Evolutionary conservation across 2,797 vertebrate genomes (phyloP).

Genomic region (Lagodon rhomboides): DNA sequence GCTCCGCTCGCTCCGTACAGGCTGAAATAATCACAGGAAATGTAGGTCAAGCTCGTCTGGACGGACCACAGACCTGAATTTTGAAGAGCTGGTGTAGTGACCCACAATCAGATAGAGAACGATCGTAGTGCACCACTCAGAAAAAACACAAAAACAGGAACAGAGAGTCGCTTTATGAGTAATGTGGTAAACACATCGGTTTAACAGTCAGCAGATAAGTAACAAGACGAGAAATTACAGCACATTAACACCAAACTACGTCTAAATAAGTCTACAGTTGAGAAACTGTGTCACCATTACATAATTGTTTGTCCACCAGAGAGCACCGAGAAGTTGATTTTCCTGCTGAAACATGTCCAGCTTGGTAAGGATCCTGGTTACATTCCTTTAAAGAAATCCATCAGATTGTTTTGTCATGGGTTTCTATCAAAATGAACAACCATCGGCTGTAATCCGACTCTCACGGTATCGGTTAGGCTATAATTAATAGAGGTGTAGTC

Average conservation of each 20-base stretch:
- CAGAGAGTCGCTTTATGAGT: neutral
- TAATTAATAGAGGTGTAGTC: no score
- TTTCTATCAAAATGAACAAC: no score
- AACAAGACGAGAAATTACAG: neutral
- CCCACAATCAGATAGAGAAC: slow-evolving; percentile 8
- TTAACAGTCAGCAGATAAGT: neutral
- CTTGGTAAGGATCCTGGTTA: neutral
- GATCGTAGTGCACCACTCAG: neutral
- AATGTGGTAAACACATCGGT: no score
- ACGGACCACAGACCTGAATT: slow-evolving; percentile 29
- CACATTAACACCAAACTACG: neutral
- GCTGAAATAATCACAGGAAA: slow-evolving; percentile 42
- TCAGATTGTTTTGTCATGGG: no score
- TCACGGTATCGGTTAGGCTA: no score
- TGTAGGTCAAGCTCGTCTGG: slow-evolving; percentile 27
- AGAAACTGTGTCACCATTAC: neutral
- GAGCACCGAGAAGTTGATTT: no score
- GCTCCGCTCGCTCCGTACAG: neutral
- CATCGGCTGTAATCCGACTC: no score
- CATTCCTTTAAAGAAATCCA: neutral
- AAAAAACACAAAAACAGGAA: slow-evolving; percentile 1
- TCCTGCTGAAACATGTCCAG: neutral
- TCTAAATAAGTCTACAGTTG: neutral
- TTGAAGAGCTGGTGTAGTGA: neutral
- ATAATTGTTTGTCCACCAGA: no score